A percentile compares a stretch with the other conserved stretches of the same genome.
Evolutionary conservation across 1,140 invertebrate species (phyloP).

Genomic region (Panonychus citri): DNA sequence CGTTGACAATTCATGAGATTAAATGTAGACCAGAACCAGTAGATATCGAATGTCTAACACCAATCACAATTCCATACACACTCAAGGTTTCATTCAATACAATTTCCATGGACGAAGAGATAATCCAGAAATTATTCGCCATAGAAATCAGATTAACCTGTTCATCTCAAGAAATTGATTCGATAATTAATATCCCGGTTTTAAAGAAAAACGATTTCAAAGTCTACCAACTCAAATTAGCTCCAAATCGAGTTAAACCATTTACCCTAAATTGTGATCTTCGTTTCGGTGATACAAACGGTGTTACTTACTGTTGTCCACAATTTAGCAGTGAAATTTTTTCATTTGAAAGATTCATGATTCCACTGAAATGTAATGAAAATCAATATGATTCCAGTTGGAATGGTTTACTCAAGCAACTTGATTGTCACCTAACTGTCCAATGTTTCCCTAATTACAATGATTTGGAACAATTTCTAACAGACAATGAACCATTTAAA

Average conservation of each 20-base stretch:
- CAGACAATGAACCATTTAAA: not conserved
- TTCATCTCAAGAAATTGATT: not conserved
- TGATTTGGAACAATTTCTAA: not conserved
- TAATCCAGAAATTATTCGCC: not conserved
- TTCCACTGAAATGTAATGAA: not conserved
- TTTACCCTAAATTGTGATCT: not conserved
- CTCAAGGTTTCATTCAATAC: not conserved
- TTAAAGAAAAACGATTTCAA: not conserved
- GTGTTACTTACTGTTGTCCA: slow-evolving; percentile 1
- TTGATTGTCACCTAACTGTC: not conserved
- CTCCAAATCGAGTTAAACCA: not conserved
- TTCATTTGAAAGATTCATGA: slow-evolving; percentile 4
- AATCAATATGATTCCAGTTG: not conserved
- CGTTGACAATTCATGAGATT: not conserved
- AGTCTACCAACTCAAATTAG: not conserved
- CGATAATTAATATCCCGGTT: not conserved
- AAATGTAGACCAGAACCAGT: not conserved
- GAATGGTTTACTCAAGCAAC: not conserved
- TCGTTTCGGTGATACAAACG: slow-evolving; percentile 1
- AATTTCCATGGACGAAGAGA: too few species aligned
- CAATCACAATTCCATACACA: not conserved
- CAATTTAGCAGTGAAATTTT: not conserved
- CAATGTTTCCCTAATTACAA: not conserved
- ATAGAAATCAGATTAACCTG: not conserved
- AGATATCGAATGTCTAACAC: not conserved